These are phyloP conservation scores for Seira musarum DNA, from an alignment of 2,888 invertebrate genomes.

Conservation along the genomic window DNA sequence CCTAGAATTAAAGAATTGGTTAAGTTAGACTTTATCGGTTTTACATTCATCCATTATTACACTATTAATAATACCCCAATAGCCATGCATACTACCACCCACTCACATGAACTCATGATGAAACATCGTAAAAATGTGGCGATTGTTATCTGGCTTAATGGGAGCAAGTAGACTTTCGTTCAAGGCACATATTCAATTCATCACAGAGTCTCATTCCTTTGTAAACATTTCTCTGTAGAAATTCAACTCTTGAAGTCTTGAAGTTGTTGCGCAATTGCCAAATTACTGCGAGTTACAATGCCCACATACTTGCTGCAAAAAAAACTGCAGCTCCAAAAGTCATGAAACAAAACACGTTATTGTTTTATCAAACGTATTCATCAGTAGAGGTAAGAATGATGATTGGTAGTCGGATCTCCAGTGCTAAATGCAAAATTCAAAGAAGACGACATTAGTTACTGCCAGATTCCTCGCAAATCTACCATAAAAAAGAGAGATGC, in stretches of 20 bases:
- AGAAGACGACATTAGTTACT: conserved; percentile 36
- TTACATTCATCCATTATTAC: neutral
- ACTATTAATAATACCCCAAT: too few species aligned
- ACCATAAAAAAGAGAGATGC: conserved; percentile 39
- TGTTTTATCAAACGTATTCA: conserved; percentile 13
- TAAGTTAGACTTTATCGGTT: neutral
- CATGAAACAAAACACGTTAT: neutral
- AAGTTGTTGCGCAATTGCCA: conserved; percentile 49
- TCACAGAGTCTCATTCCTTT: neutral
- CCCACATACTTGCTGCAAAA: neutral
- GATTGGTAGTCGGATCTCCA: conserved; percentile 4
- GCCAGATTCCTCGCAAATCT: conserved; percentile 49
- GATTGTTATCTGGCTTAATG: neutral
- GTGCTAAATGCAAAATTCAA: conserved; percentile 1
- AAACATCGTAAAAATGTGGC: conserved; percentile 1
- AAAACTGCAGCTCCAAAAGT: neutral
- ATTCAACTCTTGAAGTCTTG: neutral
- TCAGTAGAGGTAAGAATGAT: conserved; percentile 3
- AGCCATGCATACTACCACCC: too few species aligned
- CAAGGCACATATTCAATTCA: conserved; percentile 13
- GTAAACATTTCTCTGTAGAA: neutral
- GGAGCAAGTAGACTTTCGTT: neutral
- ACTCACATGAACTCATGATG: neutral
- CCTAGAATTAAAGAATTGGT: neutral
- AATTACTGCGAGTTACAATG: conserved; percentile 18